phyloP scores from a whole-genome alignment of 1,140 invertebrate species.

The Leptinotarsa defecta region DNA sequence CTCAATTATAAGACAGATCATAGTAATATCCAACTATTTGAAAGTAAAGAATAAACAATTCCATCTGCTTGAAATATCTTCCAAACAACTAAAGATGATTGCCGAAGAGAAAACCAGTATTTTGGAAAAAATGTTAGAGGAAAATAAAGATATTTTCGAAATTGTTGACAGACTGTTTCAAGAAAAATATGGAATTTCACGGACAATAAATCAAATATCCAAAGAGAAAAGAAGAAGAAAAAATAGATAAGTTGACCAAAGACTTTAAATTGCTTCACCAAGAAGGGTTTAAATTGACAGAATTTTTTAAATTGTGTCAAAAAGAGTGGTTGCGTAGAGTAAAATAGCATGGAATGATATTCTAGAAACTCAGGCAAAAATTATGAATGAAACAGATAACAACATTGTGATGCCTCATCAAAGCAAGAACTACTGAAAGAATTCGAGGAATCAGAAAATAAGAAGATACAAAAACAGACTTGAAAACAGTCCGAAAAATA shows the following conservation, averaged over 20 bases:
- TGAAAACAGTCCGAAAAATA: slow-evolving; percentile 41
- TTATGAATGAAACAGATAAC: slow-evolving; percentile 43
- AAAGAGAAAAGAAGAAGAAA: slow-evolving; percentile 14
- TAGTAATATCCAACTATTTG: slow-evolving; percentile 6
- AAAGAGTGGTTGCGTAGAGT: slow-evolving; percentile 34
- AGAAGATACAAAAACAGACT: slow-evolving; percentile 35
- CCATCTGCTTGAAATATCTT: slow-evolving; percentile 13
- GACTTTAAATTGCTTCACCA: slow-evolving; percentile 18
- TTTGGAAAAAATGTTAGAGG: slow-evolving; percentile 21
- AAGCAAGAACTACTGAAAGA: slow-evolving; percentile 36
- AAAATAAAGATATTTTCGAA: slow-evolving; percentile 23
- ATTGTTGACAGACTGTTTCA: slow-evolving; percentile 13
- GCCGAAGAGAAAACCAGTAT: slow-evolving; percentile 7
- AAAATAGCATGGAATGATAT: slow-evolving; percentile 40
- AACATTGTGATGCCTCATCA: slow-evolving; percentile 39
- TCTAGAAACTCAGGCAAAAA: slow-evolving; percentile 36
- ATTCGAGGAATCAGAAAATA: slow-evolving; percentile 32
- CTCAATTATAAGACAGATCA: background rate
- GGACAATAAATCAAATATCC: slow-evolving; percentile 9
- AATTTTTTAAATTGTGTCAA: slow-evolving; percentile 26
- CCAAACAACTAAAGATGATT: background rate
- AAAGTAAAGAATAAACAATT: background rate
- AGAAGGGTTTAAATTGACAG: slow-evolving; percentile 25
- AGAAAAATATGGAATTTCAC: slow-evolving; percentile 13
- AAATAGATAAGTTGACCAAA: slow-evolving; percentile 21